Evolutionary conservation across 2,888 invertebrate species (phyloP), one percentile per base, ranked within the genome.

Genomic region (Horisme vitalbata): DNA sequence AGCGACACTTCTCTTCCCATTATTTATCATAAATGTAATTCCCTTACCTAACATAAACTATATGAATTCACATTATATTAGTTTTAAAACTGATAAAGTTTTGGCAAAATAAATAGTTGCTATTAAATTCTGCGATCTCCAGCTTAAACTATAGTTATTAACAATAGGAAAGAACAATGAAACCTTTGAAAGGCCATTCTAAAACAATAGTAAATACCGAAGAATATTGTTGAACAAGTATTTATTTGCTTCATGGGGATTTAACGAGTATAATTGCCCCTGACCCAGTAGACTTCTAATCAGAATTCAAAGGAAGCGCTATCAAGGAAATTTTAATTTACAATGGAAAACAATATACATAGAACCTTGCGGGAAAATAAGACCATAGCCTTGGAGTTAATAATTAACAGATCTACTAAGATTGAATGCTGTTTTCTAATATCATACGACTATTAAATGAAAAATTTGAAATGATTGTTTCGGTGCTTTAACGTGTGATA

Each of bases 161-260:
- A 32, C 62, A 68, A 65, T 59, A 48, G 62, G 52, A 63, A 60
- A 65, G 11, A 65, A 65, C 63, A 66, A 68, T 63, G 59, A 62
- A 63, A 58, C 57, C 64, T 71, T 50, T 30, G 51, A 66, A 74
- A 76, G 76, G 78, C 68, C 73, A 61, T 38, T 55, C 46, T 65
- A 55, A 69, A 74, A 82, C 79, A 82, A 82, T 80, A 68, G 74
- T 71, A 61, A 75, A 74, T 70, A 65, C 59, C 64, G 66, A 69
- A 73, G 71, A 77, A 77, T 64, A 69, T 72, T 68, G 71, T 61
- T 70, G 65, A 75, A 74, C 72, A 74, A 73, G 72, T 70, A 78
- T 71, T 75, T 66, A 64, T 73, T 75, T 66, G 64, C 71, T 79
- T 69, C 67, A 72, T 68, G 68, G 66, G 60, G 76, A 71, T 66